Conservation (phyloP, 1,140 invertebrate species). For the Daktulosphaira vitifoliae region DNA sequence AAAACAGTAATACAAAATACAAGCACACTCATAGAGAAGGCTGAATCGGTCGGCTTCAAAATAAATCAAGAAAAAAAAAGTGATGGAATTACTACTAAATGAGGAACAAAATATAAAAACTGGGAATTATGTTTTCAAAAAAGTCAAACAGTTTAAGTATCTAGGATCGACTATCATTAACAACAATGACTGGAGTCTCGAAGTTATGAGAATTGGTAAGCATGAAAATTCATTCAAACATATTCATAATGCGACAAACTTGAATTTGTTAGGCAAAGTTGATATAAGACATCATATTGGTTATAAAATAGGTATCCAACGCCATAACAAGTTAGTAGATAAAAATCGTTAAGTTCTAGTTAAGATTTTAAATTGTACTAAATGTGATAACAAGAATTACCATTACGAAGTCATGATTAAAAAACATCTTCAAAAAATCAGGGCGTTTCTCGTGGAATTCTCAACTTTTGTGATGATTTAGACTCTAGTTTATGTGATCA, state of each 20-base stretch:
- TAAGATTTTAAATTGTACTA: conserved; percentile 41
- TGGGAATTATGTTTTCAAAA: no score
- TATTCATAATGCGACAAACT: no score
- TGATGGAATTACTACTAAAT: no score
- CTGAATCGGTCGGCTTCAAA: not conserved
- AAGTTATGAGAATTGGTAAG: conserved; percentile 33
- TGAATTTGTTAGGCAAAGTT: no score
- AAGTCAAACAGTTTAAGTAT: no score
- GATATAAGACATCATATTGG: no score
- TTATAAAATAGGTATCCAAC: conserved; percentile 13
- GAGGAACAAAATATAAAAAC: no score
- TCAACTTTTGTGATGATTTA: conserved; percentile 36
- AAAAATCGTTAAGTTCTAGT: not conserved
- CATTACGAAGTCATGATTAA: conserved; percentile 40
- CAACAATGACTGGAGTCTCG: no score
- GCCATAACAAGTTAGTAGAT: not conserved
- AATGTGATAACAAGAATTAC: conserved; percentile 40
- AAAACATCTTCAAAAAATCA: conserved; percentile 35
- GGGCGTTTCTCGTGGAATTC: conserved; percentile 34
- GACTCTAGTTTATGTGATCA: conserved; percentile 39
- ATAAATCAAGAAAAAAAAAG: not conserved
- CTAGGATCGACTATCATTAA: no score
- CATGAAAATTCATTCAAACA: conserved; percentile 33
- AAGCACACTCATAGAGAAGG: no score
- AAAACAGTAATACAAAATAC: not conserved